A percentile compares a stretch with the other conserved stretches of the same genome.
Evolutionary conservation across 2,797 vertebrate species (phyloP).

Genomic region (Calcarius lapponicus): DNA sequence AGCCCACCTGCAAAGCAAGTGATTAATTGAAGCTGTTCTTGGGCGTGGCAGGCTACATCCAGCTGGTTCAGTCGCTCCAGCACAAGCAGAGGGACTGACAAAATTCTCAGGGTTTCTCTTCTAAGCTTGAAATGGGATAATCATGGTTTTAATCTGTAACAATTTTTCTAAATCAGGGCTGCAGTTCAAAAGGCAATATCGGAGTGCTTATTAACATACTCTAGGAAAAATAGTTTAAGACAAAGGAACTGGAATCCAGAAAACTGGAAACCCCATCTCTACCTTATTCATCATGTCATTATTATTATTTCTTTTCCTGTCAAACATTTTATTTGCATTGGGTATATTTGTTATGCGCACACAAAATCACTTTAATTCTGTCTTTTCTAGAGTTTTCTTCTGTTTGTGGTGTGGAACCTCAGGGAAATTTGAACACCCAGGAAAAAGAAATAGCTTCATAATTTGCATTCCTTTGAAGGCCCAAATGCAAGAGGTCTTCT

Average conservation of each 20-base stretch:
- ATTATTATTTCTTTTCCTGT: neutral
- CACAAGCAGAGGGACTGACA: neutral
- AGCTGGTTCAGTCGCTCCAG: neutral
- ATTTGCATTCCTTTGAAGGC: neutral
- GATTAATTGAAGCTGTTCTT: conserved; percentile 31
- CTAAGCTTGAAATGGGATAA: neutral
- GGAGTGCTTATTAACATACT: neutral
- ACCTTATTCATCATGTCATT: neutral
- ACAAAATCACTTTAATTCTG: neutral
- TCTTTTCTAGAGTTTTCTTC: neutral
- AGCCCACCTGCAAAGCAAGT: conserved; percentile 87
- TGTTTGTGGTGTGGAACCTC: neutral
- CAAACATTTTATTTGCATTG: neutral
- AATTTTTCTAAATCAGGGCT: neutral
- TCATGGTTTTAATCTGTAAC: neutral
- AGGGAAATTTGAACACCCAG: neutral
- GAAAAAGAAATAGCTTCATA: neutral
- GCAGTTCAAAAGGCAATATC: too few species aligned
- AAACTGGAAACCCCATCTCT: neutral
- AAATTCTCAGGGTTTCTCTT: neutral
- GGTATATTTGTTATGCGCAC: neutral
- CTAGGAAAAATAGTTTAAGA: neutral
- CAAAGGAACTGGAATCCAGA: neutral
- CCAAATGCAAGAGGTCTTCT: neutral
- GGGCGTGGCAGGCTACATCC: neutral